Base-by-base conservation (phyloP, 2,797 vertebrate genomes). In the Melanotaenia nigrans region DNA sequence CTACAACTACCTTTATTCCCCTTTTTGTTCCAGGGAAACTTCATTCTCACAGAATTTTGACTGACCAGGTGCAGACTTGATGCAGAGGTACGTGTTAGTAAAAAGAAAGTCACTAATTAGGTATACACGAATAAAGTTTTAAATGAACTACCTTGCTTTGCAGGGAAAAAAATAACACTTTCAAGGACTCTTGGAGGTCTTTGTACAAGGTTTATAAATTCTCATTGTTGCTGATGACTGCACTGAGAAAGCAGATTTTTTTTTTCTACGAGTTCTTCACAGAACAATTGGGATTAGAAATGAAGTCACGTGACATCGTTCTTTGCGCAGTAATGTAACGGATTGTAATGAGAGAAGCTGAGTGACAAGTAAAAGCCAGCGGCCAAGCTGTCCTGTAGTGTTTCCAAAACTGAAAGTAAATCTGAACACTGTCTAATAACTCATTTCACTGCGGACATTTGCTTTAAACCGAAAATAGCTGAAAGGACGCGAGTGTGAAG, bases 141-240 rank as follows among this genome's bases (percentile, higher is more conserved):
- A 47, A 25, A 5, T n/a, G 1, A 14, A 36, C 5, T 36, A 36
- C 12, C 3, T 35, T 8, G 58, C 49, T 62, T 18, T 36, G 36
- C 20, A 13, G 30, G 28, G 4, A 28, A 28, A 20, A 22, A 13
- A 36, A 8, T 53, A 65, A 54, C 11, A 30, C 73, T 53, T 75
- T 87, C 86, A 90, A 90, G 87, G 89, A 84, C 87, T 87, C 68
- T 62, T 85, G 78, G 86, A 91, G 85, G 86, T 89, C 82, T 59
- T 72, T 66, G 33, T 57, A 84, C 18, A 13, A 56, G 65, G 63
- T 81, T 84, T 75, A 33, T 49, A 36, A 71, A 73, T 22, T 82
- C n/a, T 59, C 2, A 14, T 0, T 57, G 35, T 9, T 57, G 18
- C 51, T 5, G 24, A 54, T 54, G 51, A 54, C 12, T 11, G 13